Conservation (phyloP, 92 coral and sea anemone species). For the Porites cylindrica region DNA sequence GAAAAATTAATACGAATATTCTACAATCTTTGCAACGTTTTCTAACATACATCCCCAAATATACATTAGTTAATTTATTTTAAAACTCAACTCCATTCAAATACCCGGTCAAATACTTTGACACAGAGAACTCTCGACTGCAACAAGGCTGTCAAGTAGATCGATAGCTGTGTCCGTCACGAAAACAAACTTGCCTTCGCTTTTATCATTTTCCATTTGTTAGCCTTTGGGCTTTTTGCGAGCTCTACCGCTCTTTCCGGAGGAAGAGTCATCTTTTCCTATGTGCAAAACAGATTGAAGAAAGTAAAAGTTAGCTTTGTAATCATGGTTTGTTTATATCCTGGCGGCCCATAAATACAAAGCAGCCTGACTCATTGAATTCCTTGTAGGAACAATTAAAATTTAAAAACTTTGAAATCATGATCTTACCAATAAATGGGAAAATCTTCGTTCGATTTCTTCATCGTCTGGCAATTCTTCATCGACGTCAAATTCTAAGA, state of each 20-base stretch:
- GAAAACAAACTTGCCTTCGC: slow-evolving; percentile 75
- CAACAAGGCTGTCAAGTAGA: too few relatives aligned
- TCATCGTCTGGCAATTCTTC: slow-evolving; percentile 96
- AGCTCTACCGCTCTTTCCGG: slow-evolving; percentile 96
- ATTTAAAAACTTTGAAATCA: background rate
- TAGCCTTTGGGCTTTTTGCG: slow-evolving; percentile 88
- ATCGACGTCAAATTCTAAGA: slow-evolving; percentile 89
- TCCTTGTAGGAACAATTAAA: background rate
- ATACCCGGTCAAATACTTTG: too few relatives aligned
- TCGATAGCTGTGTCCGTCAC: background rate
- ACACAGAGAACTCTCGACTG: background rate
- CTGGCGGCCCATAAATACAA: slow-evolving; percentile 21
- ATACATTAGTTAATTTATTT: background rate
- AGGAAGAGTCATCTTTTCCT: slow-evolving; percentile 98
- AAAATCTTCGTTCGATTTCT: slow-evolving; percentile 93
- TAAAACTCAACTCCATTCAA: too few relatives aligned
- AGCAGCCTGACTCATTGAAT: background rate
- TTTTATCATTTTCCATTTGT: slow-evolving; percentile 98
- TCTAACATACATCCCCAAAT: background rate
- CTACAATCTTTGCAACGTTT: background rate
- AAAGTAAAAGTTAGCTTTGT: slow-evolving; percentile 13
- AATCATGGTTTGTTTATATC: slow-evolving; percentile 26
- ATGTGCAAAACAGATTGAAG: background rate
- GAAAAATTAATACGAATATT: background rate
- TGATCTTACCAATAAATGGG: slow-evolving; percentile 77